Conservation (phyloP, 2,113 vertebrate genomes). For the Rattus rattus region DNA sequence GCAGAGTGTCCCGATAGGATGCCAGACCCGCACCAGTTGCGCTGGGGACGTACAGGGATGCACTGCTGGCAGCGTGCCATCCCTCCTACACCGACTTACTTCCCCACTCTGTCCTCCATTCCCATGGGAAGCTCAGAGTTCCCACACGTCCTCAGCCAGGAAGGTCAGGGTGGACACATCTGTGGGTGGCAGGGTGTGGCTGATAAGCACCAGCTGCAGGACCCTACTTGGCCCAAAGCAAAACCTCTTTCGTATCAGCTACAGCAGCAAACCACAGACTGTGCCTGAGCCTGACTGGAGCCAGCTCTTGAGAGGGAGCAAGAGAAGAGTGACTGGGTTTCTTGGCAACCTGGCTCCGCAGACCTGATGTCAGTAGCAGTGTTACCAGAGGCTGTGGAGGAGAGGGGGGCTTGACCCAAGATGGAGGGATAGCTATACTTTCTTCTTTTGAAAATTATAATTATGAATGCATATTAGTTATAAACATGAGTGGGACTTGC, state of each 20-base stretch:
- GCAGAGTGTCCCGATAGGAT: background rate
- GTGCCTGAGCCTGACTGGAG: background rate
- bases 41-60: too few species aligned
- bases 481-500: background rate
- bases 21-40: background rate
- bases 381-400: background rate
- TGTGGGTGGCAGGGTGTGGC: constrained; percentile 43
- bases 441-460: background rate
- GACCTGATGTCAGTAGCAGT: background rate
- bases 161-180: constrained; percentile 66
- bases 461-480: background rate
- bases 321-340: background rate
- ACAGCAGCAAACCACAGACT: background rate
- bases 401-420: background rate
- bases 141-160: constrained; percentile 64
- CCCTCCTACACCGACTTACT: constrained; percentile 32
- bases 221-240: background rate
- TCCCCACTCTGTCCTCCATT: constrained; percentile 58
- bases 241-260: constrained; percentile 34
- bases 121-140: constrained; percentile 74
- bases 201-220: constrained; percentile 77
- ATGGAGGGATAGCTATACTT: background rate
- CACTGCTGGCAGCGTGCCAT: background rate
- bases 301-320: background rate
- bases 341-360: background rate